These are phyloP conservation scores for Pterocles orientalis DNA, from an alignment of 2,113 vertebrate species.

Conservation along the genomic window DNA sequence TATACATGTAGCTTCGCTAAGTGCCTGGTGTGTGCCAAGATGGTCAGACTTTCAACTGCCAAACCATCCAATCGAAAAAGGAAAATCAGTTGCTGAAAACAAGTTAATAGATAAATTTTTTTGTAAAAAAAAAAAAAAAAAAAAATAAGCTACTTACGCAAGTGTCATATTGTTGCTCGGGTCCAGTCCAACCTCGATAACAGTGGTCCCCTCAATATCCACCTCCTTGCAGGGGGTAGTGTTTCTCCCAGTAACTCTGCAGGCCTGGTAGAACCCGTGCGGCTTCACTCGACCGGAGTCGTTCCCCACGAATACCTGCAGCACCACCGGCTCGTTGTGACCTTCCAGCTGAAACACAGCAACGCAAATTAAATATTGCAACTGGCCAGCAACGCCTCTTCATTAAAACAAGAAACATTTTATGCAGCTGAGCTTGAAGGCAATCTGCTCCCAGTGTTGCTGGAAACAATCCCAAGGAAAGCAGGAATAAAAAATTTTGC, in stretches of 20 bases:
- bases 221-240: slow-evolving; percentile 98
- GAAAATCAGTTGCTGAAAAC: neutral
- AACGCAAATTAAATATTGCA: neutral
- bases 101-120: rapidly evolving
- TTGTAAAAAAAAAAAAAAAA: neutral
- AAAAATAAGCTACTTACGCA: slow-evolving; percentile 82
- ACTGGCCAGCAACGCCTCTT: neutral
- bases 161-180: slow-evolving; percentile 94
- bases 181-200: slow-evolving; percentile 95
- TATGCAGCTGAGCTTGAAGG: neutral
- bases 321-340: slow-evolving; percentile 90
- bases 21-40: neutral
- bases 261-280: slow-evolving; percentile 99
- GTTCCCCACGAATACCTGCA: slow-evolving; percentile 96
- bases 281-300: slow-evolving; percentile 95
- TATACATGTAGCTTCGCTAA: neutral
- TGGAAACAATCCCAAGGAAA: neutral
- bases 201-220: slow-evolving; percentile 94
- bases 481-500: neutral
- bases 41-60: neutral
- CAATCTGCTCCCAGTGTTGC: neutral
- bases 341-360: slow-evolving; percentile 88
- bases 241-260: slow-evolving; percentile 94
- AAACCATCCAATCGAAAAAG: neutral
- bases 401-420: neutral